Conservation (phyloP, 2,113 vertebrate species). For the Gasterosteus aculeatus region DNA sequence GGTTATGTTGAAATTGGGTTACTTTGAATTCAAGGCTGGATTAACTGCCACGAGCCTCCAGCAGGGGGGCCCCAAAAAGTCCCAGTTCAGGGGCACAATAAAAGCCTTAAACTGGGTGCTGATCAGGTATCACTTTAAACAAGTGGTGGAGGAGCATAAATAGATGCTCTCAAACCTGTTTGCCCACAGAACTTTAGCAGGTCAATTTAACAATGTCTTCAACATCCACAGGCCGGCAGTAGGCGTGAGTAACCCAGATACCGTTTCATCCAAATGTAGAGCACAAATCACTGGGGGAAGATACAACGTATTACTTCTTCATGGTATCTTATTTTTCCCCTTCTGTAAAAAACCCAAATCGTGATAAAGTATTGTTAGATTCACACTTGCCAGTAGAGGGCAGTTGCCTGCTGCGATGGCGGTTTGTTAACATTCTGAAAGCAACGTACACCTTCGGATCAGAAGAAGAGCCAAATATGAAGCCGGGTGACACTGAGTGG, state of each 20-base stretch:
- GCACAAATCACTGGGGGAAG: not conserved
- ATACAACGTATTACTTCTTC: not conserved
- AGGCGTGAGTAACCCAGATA: not conserved
- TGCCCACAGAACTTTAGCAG: not conserved
- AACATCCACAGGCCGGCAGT: not conserved
- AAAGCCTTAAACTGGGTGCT: too few species aligned
- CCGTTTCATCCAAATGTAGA: not conserved
- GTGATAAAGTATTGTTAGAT: not conserved
- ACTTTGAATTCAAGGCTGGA: too few species aligned
- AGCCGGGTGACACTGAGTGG: too few species aligned
- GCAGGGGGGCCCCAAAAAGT: too few species aligned
- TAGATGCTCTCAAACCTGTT: too few species aligned
- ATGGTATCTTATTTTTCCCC: not conserved
- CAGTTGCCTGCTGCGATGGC: not conserved
- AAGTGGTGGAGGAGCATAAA: too few species aligned
- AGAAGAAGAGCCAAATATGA: not conserved
- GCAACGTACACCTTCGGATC: not conserved
- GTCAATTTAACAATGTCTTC: not conserved
- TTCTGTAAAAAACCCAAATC: not conserved
- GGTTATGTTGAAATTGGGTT: too few species aligned
- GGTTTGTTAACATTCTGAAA: not conserved
- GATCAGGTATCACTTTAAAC: too few species aligned
- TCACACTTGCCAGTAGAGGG: not conserved
- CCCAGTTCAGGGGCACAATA: too few species aligned
- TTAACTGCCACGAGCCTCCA: too few species aligned